A percentile compares a stretch with the other conserved stretches of the same genome.
Evolutionary conservation across 1,140 invertebrate species (phyloP).

Genomic region (Teleopsis dalmanni): DNA sequence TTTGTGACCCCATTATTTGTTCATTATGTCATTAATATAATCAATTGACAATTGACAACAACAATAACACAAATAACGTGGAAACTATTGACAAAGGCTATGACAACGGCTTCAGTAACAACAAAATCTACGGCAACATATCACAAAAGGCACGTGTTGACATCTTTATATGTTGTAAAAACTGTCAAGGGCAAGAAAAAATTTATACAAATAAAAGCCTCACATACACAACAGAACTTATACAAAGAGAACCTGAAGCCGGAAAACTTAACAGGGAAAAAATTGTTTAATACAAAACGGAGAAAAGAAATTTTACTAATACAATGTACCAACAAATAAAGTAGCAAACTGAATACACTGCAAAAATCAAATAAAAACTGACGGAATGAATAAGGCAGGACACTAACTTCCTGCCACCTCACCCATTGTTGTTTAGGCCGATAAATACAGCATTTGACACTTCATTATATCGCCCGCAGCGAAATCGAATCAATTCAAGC

Average conservation of each 20-base stretch:
- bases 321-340: too few species aligned
- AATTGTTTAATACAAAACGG: too few species aligned
- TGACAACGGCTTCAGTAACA: neutral
- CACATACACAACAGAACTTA: neutral
- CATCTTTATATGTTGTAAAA: neutral
- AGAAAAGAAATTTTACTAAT: too few species aligned
- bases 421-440: neutral
- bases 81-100: constrained; percentile 1
- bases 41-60: too few species aligned
- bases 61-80: too few species aligned
- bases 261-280: too few species aligned
- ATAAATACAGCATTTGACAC: constrained; percentile 44
- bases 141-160: neutral
- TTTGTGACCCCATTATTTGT: too few species aligned
- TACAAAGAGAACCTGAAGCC: too few species aligned
- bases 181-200: neutral
- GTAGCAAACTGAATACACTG: neutral
- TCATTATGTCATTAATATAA: too few species aligned
- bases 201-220: neutral
- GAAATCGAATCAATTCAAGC: constrained; percentile 41
- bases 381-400: neutral
- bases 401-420: neutral
- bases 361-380: neutral
- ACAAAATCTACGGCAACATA: neutral
- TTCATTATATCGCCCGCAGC: constrained; percentile 43